phyloP scores from a whole-genome alignment of 2,797 vertebrate species.

The Siniperca undulata region DNA sequence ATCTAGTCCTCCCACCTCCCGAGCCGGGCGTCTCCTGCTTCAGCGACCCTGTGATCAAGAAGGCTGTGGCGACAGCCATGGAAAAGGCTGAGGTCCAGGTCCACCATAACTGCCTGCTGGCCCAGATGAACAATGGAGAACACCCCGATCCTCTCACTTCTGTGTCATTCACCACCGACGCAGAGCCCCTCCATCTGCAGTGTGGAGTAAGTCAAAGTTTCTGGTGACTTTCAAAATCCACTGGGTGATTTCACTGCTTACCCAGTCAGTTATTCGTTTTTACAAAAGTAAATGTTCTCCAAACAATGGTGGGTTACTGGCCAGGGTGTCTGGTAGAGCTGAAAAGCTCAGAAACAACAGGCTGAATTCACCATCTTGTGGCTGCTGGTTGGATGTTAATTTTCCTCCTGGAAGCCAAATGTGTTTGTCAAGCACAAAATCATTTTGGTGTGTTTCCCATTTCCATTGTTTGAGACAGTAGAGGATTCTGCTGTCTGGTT shows the following conservation, averaged over 20 bases:
- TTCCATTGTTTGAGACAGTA: conserved; percentile 41
- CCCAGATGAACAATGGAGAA: conserved; percentile 83
- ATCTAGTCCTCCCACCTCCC: conserved; percentile 84
- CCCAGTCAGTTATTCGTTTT: conserved; percentile 9
- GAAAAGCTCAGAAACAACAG: conserved; percentile 17
- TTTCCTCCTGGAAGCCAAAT: conserved; percentile 44
- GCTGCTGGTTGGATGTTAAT: conserved; percentile 38
- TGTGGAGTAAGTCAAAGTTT: conserved; percentile 88
- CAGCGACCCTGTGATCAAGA: conserved; percentile 76
- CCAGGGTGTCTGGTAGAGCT: conserved; percentile 33
- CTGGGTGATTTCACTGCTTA: background rate
- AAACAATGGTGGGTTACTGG: conserved; percentile 27
- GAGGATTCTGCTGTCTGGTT: background rate
- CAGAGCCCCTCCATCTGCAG: conserved; percentile 80
- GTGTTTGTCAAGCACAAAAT: conserved; percentile 47
- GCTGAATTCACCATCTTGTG: conserved; percentile 26
- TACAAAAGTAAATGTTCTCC: background rate
- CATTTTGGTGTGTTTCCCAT: conserved; percentile 43
- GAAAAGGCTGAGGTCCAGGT: conserved; percentile 75
- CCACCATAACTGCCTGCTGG: conserved; percentile 83
- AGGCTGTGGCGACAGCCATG: conserved; percentile 75
- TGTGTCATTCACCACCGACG: conserved; percentile 84
- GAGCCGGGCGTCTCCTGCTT: conserved; percentile 73
- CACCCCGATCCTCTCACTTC: conserved; percentile 80
- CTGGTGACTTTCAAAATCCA: background rate